Evolutionary conservation across 2,888 invertebrate genomes (phyloP), one percentile per base, ranked within the genome.

Genomic region (Drosophila siamana): DNA sequence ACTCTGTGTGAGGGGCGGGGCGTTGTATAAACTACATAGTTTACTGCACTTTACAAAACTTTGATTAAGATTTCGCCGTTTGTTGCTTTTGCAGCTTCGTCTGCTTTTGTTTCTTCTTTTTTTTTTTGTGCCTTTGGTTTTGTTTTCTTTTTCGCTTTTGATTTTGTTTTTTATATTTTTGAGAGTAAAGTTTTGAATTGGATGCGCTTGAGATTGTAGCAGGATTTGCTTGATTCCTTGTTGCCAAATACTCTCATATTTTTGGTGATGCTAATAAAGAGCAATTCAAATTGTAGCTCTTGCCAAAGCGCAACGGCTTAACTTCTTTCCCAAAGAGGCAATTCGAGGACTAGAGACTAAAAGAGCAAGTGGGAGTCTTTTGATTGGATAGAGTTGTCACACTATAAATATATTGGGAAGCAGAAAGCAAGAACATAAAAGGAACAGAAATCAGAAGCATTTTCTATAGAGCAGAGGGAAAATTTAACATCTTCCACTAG

Each of bases 1-100:
- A 48, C 54, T 33, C 52, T 47, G 46, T 36, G 11, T 33, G 24
- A n/a, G 30, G 11, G 22, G 4, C n/a, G 2, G 41, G 9, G 26
- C 11, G 16, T 33, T 50, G 46, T 69, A 84, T 77, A 79, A 83
- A 86, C 88, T 82, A 80, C 78, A 83, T 86, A 84, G 86, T 88
- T 84, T 86, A 88, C 88, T 88, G 78, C 80, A 84, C 83, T 88
- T 88, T 69, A 73, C 86, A 63, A 86, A 84, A 84, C 88, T 84
- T 84, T 84, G 84, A 84, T 84, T 84, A 84, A 84, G 84, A 86
- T 88, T 88, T 88, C 78, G 55, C 33, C 78, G 73, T 77, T 87
- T 87, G 78, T 80, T 84, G 84, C 71, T 63, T 54, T 74, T 65
- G 28, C 54, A 44, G 48, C 15, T 51, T 65, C 46, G 55, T 46